Conservation (phyloP, 2,888 invertebrate genomes). For the Monochamus alternatus region DNA sequence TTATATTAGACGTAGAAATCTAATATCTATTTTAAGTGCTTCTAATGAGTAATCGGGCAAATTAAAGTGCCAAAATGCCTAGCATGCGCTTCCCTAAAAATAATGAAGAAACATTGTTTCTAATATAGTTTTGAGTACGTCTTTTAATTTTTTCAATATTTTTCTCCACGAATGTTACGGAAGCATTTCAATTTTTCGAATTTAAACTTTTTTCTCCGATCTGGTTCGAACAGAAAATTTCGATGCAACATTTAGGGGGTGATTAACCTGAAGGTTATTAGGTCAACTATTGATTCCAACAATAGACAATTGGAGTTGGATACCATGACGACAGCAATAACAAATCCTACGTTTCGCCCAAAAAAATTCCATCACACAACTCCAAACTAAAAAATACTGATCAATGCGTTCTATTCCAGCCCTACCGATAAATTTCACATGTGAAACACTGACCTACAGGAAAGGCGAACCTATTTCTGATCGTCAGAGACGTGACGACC, state of each 20-base stretch:
- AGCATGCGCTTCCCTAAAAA: too few species aligned
- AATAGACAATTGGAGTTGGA: neutral
- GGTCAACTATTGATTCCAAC: slow-evolving; percentile 50
- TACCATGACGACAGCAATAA: slow-evolving; percentile 28
- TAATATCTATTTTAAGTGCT: neutral
- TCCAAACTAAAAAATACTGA: neutral
- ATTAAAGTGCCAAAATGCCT: neutral
- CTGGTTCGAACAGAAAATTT: too few species aligned
- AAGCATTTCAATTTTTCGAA: too few species aligned
- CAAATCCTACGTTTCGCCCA: neutral
- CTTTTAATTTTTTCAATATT: too few species aligned
- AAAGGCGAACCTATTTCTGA: neutral
- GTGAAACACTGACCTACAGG: slow-evolving; percentile 16
- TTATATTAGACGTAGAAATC: neutral
- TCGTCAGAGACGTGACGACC: neutral
- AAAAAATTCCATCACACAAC: neutral
- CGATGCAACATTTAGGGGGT: slow-evolving; percentile 12
- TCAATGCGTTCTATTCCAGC: too few species aligned
- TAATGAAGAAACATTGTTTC: neutral
- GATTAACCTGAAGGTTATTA: slow-evolving; percentile 46
- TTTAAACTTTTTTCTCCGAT: too few species aligned
- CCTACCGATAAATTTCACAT: neutral
- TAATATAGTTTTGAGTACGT: too few species aligned
- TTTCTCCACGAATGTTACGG: too few species aligned
- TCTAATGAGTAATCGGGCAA: neutral